Base-by-base conservation (phyloP, 2,888 invertebrate species). In the Chrysolina haemoptera region DNA sequence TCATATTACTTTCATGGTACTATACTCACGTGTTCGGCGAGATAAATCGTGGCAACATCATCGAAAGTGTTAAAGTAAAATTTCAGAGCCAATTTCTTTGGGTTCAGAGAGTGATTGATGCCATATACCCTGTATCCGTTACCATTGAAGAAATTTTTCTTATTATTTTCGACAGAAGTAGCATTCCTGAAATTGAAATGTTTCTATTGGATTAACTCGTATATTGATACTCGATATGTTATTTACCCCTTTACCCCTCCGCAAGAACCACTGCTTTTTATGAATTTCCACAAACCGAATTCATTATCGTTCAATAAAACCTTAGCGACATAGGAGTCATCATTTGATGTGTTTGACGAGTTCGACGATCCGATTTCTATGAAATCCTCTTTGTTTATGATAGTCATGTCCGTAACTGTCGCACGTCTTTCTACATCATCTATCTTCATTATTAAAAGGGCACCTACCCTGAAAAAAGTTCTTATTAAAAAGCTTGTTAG, bases 201-300 rank as follows among this genome's bases (percentile, higher is more conserved):
- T 22, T 12, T 2, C 20, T 53, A 11, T 20, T 20, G 18, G 6
- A 53, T 18, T 12, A 53, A 11, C 20, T 12, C 53, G 14, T 20
- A 20, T 5, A 20, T 5, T 11, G 11, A 11, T 2, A 11, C 2
- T 53, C 10, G 1, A 5, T 12, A 3, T 14, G 1, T 9, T 14
- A 12, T 67, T 80, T 83, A 85, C 86, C 84, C 84, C 66, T 81
- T 79, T 71, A 85, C 85, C 62, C 85, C 87, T 3, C 74, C 78
- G 71, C 88, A 88, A 2, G 89, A 89, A 5, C 90, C 90, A 0
- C 91, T 91, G 68, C 93, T 93, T 0, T 90, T 89, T 0, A 91
- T 87, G 85, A 97, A 98, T 88, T 97, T 95, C 96, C 96, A 98
- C 10, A 98, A 89, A 0, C 98, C 98, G 53, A 98, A 88, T 0